These are phyloP conservation scores for Corythornis leucogaster DNA, from an alignment of 2,797 vertebrate genomes.

Conservation along the genomic window DNA sequence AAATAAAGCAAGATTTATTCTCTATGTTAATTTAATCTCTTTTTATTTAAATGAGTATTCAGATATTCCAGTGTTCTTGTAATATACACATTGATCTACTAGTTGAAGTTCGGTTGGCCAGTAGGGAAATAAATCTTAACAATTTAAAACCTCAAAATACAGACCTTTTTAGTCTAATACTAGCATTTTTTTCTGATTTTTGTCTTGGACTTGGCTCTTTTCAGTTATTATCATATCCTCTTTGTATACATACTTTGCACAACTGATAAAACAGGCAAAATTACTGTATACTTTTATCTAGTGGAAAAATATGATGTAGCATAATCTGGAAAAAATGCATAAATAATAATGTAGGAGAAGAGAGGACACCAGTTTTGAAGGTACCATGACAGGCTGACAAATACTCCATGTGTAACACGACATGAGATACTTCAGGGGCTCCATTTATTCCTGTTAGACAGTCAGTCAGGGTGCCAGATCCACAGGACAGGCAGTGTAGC, in stretches of 20 bases:
- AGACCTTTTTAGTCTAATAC: background rate
- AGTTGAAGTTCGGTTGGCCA: background rate
- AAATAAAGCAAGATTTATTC: background rate
- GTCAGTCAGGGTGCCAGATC: background rate
- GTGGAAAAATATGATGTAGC: background rate
- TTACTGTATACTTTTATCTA: background rate
- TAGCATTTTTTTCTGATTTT: background rate
- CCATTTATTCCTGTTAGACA: background rate
- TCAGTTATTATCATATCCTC: background rate
- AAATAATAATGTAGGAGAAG: background rate
- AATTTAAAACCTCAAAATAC: background rate
- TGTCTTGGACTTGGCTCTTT: background rate
- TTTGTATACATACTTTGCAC: background rate
- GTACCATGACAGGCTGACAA: background rate
- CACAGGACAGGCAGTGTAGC: background rate
- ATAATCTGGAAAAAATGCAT: background rate
- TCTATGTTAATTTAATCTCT: background rate
- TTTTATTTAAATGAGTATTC: background rate
- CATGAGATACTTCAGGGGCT: background rate
- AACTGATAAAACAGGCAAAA: background rate
- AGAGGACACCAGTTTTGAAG: background rate
- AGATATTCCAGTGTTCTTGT: background rate
- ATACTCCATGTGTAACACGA: background rate
- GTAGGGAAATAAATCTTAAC: background rate
- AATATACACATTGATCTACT: background rate